Evolutionary conservation across 2,113 vertebrate species (phyloP).

Genomic region (Speoplatyrhinus poulsoni): DNA sequence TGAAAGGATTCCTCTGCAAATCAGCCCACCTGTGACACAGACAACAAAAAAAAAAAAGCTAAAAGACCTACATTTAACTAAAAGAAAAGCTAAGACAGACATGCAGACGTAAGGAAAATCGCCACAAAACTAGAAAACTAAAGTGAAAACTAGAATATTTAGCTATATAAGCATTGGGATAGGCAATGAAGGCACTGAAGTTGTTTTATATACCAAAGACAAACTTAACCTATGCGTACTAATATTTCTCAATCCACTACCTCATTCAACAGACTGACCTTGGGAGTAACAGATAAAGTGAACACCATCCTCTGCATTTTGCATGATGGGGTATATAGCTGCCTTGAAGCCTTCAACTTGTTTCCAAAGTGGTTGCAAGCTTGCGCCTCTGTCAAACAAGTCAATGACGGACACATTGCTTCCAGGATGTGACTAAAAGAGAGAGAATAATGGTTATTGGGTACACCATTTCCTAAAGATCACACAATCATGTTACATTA

Average conservation of each 20-base stretch:
- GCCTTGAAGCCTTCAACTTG: constrained; percentile 87
- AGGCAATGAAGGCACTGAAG: too few relatives aligned
- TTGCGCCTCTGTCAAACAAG: constrained; percentile 84
- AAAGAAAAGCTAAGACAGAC: background rate
- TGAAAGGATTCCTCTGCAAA: constrained; percentile 87
- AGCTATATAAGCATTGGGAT: too few relatives aligned
- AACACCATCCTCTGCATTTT: constrained; percentile 82
- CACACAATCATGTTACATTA: background rate
- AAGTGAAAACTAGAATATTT: too few relatives aligned
- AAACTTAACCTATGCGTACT: too few relatives aligned
- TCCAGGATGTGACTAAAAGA: constrained; percentile 84
- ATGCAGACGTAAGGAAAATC: background rate
- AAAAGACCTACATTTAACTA: background rate
- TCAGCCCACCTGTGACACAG: constrained; percentile 78
- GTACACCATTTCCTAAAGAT: background rate
- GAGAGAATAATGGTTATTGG: background rate
- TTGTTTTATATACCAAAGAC: too few relatives aligned
- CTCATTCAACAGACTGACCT: constrained; percentile 49
- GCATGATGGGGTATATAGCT: constrained; percentile 86
- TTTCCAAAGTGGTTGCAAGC: constrained; percentile 87
- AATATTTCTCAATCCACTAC: background rate
- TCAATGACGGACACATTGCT: constrained; percentile 87
- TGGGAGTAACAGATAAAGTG: constrained; percentile 85
- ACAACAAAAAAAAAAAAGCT: background rate
- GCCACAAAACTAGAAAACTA: background rate